Percentiles rank a stretch among this genome's conserved stretches.
These are phyloP conservation scores for Drosophila nr. fundita DNA, from an alignment of 2,888 invertebrate species.

Conservation along the genomic window DNA sequence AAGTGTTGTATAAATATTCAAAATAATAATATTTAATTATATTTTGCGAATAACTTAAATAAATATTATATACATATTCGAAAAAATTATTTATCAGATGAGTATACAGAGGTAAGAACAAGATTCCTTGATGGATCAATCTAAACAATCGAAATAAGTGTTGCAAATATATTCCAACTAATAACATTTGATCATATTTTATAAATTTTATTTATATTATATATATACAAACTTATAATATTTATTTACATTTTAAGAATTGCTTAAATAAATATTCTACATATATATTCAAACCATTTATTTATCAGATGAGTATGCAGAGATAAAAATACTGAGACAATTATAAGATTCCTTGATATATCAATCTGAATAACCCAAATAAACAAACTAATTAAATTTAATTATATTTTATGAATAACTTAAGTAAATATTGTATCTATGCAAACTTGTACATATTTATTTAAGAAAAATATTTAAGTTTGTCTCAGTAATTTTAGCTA, in stretches of 20 bases:
- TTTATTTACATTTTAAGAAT: no score
- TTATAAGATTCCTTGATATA: no score
- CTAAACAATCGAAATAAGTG: neutral
- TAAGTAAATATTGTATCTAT: neutral
- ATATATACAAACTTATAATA: no score
- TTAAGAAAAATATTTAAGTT: neutral
- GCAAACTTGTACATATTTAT: neutral
- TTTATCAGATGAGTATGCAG: no score
- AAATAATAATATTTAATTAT: no score
- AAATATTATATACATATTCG: neutral
- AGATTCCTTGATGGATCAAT: neutral
- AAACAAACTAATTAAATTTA: rapidly evolving
- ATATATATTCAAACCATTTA: no score
- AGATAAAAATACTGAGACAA: no score
- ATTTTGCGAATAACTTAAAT: neutral
- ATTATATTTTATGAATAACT: neutral
- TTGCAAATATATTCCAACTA: neutral
- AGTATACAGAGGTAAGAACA: neutral
- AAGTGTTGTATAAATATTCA: no score
- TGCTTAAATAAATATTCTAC: no score
- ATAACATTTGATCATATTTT: neutral
- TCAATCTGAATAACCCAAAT: no score
- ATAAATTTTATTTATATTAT: no score
- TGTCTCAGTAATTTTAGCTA: neutral
- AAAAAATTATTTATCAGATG: neutral